Base-by-base conservation (phyloP, 1,140 invertebrate species). In the Rhagoletis pomonella region DNA sequence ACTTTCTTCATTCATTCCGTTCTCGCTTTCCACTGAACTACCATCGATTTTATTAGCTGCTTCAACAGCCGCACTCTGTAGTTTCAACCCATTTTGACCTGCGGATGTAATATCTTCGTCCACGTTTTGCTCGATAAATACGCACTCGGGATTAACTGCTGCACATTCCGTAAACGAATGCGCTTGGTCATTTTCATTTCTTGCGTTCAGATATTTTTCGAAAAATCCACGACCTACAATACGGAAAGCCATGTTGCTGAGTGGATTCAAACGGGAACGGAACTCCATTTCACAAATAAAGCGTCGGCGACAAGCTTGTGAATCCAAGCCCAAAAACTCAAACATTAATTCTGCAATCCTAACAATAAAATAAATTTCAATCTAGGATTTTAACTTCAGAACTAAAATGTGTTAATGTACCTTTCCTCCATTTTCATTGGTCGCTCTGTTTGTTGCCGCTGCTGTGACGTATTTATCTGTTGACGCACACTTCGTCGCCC, bases 241-340 rank as follows among this genome's bases (percentile, higher is more conserved):
- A n/a, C 92, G 90, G 89, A 93, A 93, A 60, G 90, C 92, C 90
- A 93, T 93, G 88, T 90, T 90, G n/a, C 90, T 91, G 81, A 93
- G 42, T 19, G 92, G 92, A 88, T 91, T 92, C 12, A 88, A 10
- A 39, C 90, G 91, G 6, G 92, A 91, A 4, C 91, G 90, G 89
- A 93, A 93, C 84, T 93, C 92, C 91, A 93, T 91, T 89, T 93
- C 92, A 85, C 92, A 93, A 7, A 93, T 90, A 55, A 93, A 93
- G 58, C 92, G 91, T 5, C 90, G 92, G 58, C 92, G 91, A 39
- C 92, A 93, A 5, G 91, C 91, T 59, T 87, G 89, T 6, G 92
- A 89, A 73, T 92, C 91, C 39, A 93, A 86, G 0, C 92, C 92
- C 88, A 93, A 87, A 55, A 93, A 93, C 44, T 89, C 89, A 42